Conservation (phyloP, 2,888 invertebrate species). For the Hanleya hanleyi region DNA sequence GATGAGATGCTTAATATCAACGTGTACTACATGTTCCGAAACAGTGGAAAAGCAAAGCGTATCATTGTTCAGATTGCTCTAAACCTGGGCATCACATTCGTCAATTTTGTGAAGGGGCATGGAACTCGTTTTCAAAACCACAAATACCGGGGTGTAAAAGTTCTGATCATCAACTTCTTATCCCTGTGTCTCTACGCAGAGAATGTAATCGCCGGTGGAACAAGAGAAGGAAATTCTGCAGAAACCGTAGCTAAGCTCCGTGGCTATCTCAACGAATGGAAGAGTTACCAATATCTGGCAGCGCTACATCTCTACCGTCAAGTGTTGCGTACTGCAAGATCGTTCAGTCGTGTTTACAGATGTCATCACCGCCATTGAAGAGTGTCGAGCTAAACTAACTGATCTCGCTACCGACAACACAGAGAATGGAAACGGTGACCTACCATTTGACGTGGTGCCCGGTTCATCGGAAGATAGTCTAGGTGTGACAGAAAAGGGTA, state of each 20-base stretch:
- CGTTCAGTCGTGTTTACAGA: no score
- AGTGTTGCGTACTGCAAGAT: no score
- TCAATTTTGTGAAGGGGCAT: not conserved
- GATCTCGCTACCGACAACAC: no score
- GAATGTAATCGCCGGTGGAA: not conserved
- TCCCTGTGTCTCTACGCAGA: not conserved
- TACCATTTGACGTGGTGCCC: no score
- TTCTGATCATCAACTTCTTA: not conserved
- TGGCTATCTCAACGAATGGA: not conserved
- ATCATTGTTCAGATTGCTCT: not conserved
- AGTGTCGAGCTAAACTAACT: no score
- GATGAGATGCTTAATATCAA: not conserved
- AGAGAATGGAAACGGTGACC: no score
- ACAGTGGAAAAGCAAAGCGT: not conserved
- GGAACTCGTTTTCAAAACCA: not conserved
- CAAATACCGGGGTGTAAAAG: not conserved
- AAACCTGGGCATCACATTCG: not conserved
- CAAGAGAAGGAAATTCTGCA: not conserved
- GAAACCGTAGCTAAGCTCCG: not conserved
- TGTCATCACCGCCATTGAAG: no score
- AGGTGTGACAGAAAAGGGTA: no score
- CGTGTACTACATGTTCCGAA: not conserved
- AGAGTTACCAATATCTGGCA: no score
- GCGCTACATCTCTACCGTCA: no score
- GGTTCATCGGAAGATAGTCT: no score